A percentile compares a stretch with the other conserved stretches of the same genome.
These are phyloP conservation scores for Plagodis dolabraria DNA, from an alignment of 2,888 invertebrate genomes.

Conservation along the genomic window DNA sequence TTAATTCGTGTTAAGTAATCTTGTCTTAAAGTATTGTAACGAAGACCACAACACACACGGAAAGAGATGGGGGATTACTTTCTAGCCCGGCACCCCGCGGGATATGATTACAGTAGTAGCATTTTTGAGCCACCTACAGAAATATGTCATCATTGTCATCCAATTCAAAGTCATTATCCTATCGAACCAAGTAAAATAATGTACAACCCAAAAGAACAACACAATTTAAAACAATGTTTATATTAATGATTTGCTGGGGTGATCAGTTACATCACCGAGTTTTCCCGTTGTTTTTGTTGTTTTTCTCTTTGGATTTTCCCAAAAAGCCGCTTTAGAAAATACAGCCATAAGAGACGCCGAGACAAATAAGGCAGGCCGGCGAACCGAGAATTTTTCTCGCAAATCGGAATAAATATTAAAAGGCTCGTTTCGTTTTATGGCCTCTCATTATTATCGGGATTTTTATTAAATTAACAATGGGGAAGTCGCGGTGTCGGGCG, in stretches of 20 bases:
- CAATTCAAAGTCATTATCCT: too few relatives aligned
- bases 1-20: too few relatives aligned
- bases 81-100: too few relatives aligned
- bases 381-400: constrained; percentile 52
- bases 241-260: constrained; percentile 59
- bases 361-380: constrained; percentile 58
- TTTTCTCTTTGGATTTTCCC: constrained; percentile 48
- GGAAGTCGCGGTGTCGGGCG: constrained; percentile 18
- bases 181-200: constrained; percentile 5
- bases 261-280: constrained; percentile 48
- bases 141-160: not conserved
- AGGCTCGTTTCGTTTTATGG: constrained; percentile 53
- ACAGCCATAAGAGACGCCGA: constrained; percentile 58
- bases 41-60: too few relatives aligned
- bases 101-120: too few relatives aligned
- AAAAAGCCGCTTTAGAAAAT: constrained; percentile 60
- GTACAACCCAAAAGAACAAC: constrained; percentile 30
- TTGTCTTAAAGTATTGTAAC: too few relatives aligned
- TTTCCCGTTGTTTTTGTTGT: constrained; percentile 39
- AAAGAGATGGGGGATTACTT: too few relatives aligned
- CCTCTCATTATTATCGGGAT: constrained; percentile 54
- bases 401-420: constrained; percentile 67
- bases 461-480: constrained; percentile 55
- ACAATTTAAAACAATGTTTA: constrained; percentile 49
- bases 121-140: not conserved